phyloP scores from a whole-genome alignment of 2,888 invertebrate species.

The Eutolmus rufibarbis region DNA sequence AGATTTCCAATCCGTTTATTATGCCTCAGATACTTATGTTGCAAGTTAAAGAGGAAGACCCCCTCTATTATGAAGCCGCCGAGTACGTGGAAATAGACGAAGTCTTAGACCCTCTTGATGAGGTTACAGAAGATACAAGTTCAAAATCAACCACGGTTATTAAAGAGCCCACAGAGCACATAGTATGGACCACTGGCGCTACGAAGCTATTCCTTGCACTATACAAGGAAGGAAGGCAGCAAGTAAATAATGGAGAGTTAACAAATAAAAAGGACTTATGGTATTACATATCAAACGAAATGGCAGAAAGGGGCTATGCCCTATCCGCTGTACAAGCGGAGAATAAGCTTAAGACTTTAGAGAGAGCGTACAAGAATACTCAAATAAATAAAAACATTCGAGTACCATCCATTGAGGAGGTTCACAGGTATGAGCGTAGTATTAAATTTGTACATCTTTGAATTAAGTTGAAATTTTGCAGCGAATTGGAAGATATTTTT shows the following conservation, averaged over 20 bases:
- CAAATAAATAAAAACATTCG: neutral
- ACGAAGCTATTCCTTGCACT: neutral
- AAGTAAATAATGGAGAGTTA: neutral
- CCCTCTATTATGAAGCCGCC: no score
- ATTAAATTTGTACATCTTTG: neutral
- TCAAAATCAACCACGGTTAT: no score
- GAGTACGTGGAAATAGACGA: no score
- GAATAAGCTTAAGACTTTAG: neutral
- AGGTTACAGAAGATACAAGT: no score
- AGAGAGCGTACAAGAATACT: neutral
- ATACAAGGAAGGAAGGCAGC: neutral
- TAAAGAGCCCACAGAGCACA: neutral
- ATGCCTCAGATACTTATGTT: no score
- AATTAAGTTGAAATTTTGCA: no score
- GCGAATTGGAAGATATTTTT: no score
- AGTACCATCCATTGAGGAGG: neutral
- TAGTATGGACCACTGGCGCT: neutral
- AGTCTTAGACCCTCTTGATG: no score
- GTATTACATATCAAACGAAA: neutral
- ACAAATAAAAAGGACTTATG: neutral
- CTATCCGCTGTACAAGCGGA: neutral
- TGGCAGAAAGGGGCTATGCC: neutral
- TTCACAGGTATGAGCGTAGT: neutral
- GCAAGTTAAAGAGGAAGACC: no score
- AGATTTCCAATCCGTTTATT: no score